Conservation (phyloP, 92 coral and sea anemone genomes). For the Phymanthus crucifer region DNA sequence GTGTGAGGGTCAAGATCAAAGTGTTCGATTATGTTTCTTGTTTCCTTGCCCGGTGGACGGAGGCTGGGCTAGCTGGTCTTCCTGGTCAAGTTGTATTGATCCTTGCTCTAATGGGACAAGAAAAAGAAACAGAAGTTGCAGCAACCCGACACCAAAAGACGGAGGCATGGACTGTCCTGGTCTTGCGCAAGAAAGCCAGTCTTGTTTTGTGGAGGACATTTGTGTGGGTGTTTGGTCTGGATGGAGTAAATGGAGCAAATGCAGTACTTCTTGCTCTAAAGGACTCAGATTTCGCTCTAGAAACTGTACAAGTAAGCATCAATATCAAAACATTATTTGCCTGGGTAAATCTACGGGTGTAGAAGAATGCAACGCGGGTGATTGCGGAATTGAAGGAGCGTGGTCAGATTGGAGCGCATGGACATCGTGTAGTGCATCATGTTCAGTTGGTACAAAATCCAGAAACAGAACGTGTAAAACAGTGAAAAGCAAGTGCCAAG, state of each 20-base stretch:
- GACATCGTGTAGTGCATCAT: constrained; percentile 71
- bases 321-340: constrained; percentile 25
- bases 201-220: constrained; percentile 41
- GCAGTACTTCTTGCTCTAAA: constrained; percentile 63
- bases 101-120: constrained; percentile 57
- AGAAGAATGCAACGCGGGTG: constrained; percentile 44
- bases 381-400: constrained; percentile 62
- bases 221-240: constrained; percentile 58
- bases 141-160: constrained; percentile 57
- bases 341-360: constrained; percentile 44
- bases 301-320: constrained; percentile 40
- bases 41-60: constrained; percentile 64
- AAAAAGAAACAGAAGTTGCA: constrained; percentile 57
- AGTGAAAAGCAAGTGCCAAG: constrained; percentile 33
- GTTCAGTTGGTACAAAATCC: constrained; percentile 62
- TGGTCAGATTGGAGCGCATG: constrained; percentile 84
- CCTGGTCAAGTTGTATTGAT: constrained; percentile 63
- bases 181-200: constrained; percentile 16
- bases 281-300: constrained; percentile 53
- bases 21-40: constrained; percentile 47
- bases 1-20: constrained; percentile 56
- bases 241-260: constrained; percentile 67
- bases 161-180: constrained; percentile 68
- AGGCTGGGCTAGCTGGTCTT: constrained; percentile 74
- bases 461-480: constrained; percentile 53